A percentile compares a stretch with the other conserved stretches of the same genome.
phyloP scores from a whole-genome alignment of 1,140 invertebrate genomes.

The Bacillus rossius region DNA sequence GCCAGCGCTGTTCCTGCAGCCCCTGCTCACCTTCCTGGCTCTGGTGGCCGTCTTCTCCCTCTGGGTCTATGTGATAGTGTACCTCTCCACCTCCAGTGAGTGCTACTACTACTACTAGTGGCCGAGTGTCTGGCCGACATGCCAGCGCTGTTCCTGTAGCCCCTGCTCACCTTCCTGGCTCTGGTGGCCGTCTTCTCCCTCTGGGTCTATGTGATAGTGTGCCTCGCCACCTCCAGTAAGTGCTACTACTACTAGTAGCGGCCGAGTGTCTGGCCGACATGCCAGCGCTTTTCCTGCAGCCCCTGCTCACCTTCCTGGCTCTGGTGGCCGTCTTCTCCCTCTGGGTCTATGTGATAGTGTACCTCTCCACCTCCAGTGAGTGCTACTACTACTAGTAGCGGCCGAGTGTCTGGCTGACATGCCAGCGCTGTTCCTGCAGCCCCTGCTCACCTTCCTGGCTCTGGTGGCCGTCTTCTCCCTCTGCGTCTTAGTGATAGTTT shows the following conservation, averaged over 20 bases:
- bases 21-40: constrained; percentile 76
- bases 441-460: constrained; percentile 76
- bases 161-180: constrained; percentile 76
- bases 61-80: constrained; percentile 76
- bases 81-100: constrained; percentile 65
- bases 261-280: no score
- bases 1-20: constrained; percentile 82
- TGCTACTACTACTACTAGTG: no score
- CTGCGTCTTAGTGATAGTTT: constrained; percentile 76
- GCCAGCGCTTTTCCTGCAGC: constrained; percentile 82
- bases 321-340: constrained; percentile 74
- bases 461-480: constrained; percentile 74
- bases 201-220: constrained; percentile 76
- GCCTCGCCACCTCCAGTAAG: constrained; percentile 65
- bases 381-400: no score
- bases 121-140: no score
- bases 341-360: constrained; percentile 76
- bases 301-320: constrained; percentile 76
- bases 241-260: no score
- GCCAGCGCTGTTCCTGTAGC: constrained; percentile 82
- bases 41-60: constrained; percentile 74
- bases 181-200: constrained; percentile 74
- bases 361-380: constrained; percentile 65
- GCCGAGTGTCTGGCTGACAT: no score
- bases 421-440: constrained; percentile 82